phyloP scores from a whole-genome alignment of 1,140 invertebrate genomes.

The Lineus longissimus region DNA sequence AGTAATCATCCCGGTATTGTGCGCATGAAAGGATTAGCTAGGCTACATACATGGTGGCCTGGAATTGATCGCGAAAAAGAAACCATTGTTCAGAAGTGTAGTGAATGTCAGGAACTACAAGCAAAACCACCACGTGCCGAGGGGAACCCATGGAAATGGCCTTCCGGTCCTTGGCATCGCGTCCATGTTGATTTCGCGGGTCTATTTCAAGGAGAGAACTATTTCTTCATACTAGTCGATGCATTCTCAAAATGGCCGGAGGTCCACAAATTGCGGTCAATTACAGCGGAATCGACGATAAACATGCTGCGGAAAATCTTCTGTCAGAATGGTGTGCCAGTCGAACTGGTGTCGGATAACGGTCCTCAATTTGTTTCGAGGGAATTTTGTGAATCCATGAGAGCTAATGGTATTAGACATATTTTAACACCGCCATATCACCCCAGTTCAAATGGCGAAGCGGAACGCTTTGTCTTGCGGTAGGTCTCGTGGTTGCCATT shows the following conservation, averaged over 20 bases:
- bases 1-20: conserved; percentile 55
- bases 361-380: conserved; percentile 21
- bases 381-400: conserved; percentile 18
- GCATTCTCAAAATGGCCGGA: conserved; percentile 56
- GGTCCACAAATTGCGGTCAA: conserved; percentile 37
- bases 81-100: conserved; percentile 46
- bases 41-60: conserved; percentile 58
- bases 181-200: conserved; percentile 51
- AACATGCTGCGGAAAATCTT: conserved; percentile 11
- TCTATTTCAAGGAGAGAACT: conserved; percentile 36
- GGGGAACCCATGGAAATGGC: conserved; percentile 10
- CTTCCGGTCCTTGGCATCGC: conserved; percentile 28
- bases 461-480: conserved; percentile 45
- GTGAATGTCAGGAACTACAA: conserved; percentile 32
- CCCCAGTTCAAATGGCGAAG: conserved; percentile 36
- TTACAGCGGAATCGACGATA: conserved; percentile 17
- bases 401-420: conserved; percentile 18
- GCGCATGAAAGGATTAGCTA: conserved; percentile 56
- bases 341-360: conserved; percentile 19
- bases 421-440: conserved; percentile 31
- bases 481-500: conserved; percentile 4
- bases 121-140: conserved; percentile 7
- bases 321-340: conserved; percentile 14
- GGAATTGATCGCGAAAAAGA: conserved; percentile 52
- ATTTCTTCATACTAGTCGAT: conserved; percentile 32